phyloP scores from a whole-genome alignment of 2,113 vertebrate genomes.

The Pelvicachromis taeniatus region DNA sequence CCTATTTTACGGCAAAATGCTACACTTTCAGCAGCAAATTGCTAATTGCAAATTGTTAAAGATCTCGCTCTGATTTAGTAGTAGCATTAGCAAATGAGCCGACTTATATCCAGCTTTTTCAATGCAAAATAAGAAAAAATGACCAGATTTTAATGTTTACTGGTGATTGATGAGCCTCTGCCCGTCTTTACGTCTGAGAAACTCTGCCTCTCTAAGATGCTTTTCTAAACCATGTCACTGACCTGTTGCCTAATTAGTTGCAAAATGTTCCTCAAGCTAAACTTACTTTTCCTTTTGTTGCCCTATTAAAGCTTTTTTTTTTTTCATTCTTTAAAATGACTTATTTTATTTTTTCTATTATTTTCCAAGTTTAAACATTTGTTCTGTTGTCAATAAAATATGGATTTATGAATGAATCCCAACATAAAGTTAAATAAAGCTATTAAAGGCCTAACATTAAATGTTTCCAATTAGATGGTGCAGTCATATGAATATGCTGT shows the following conservation, averaged over 20 bases:
- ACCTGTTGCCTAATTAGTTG: neutral
- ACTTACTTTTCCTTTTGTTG: neutral
- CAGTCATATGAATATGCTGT: neutral
- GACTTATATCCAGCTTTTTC: neutral
- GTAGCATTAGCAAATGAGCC: neutral
- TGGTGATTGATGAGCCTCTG: neutral
- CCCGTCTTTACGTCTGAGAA: neutral
- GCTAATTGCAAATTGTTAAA: neutral
- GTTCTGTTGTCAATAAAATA: neutral
- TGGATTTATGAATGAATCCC: neutral
- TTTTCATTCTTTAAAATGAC: rapidly evolving
- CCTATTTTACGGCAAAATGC: neutral
- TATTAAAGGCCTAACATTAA: neutral
- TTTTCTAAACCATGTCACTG: neutral
- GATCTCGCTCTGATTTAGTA: neutral
- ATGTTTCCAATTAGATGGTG: neutral
- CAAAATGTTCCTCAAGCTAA: neutral
- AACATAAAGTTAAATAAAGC: neutral
- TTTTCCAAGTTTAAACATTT: neutral
- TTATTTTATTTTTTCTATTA: neutral
- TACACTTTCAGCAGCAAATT: neutral
- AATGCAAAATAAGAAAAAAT: neutral
- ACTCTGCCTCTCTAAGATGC: neutral
- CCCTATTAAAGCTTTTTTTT: neutral
- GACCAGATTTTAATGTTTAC: neutral